Conservation (phyloP, 2,797 vertebrate species). For the Atherinosoma microstoma region DNA sequence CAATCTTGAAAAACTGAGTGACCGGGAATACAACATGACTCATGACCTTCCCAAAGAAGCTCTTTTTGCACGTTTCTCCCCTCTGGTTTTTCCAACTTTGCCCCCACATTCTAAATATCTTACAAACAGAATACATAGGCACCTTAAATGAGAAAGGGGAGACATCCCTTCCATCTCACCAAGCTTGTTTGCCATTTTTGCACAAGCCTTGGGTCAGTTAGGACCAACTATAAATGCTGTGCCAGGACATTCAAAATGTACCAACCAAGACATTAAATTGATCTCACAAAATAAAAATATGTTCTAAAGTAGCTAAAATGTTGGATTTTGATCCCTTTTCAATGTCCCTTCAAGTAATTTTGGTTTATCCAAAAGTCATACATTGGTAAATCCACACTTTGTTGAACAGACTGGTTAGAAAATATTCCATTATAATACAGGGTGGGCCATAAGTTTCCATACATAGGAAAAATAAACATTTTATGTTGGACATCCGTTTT, state of each 20-base stretch:
- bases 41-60: no score
- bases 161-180: no score
- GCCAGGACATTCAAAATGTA: not conserved
- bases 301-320: no score
- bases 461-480: no score
- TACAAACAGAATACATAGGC: not conserved
- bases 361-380: not conserved
- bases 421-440: no score
- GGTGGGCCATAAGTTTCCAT: no score
- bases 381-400: not conserved
- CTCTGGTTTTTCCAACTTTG: not conserved
- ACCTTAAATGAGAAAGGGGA: not conserved
- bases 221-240: not conserved
- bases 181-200: not conserved
- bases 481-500: no score
- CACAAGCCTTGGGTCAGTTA: not conserved
- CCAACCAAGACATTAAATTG: not conserved
- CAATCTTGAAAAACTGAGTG: not conserved
- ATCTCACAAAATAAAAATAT: not conserved
- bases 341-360: no score
- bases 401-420: no score
- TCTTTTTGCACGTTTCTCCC: not conserved
- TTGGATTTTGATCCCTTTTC: no score
- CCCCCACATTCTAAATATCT: not conserved
- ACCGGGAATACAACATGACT: not conserved